phyloP scores from a whole-genome alignment of 2,888 invertebrate genomes.

The Odiellus spinosus region DNA sequence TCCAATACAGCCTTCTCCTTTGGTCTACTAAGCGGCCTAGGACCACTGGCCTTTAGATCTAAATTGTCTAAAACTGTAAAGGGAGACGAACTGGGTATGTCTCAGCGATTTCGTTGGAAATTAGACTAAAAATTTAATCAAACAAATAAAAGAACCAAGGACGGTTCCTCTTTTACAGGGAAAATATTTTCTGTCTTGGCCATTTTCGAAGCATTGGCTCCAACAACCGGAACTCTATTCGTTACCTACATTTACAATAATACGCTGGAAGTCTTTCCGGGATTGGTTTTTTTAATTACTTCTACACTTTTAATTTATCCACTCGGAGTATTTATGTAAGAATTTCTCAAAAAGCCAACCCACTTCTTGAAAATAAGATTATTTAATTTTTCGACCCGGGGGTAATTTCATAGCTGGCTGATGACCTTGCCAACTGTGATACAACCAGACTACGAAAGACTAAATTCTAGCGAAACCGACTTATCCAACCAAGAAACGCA shows the following conservation, averaged over 20 bases:
- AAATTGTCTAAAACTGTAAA: constrained; percentile 12
- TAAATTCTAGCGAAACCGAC: too few species aligned
- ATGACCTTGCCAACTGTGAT: too few species aligned
- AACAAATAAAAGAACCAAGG: too few species aligned
- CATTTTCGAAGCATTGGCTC: constrained; percentile 11
- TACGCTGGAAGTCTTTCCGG: constrained; percentile 7
- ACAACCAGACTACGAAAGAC: too few species aligned
- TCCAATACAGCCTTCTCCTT: not conserved
- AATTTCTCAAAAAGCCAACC: not conserved
- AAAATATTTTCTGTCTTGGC: constrained; percentile 14
- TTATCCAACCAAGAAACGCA: too few species aligned
- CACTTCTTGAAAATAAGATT: too few species aligned
- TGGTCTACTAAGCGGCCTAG: constrained; percentile 5
- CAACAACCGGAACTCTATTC: constrained; percentile 9
- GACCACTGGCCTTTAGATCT: constrained; percentile 7
- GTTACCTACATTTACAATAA: constrained; percentile 10
- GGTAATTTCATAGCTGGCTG: too few species aligned
- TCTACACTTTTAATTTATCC: constrained; percentile 7
- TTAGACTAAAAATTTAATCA: too few species aligned
- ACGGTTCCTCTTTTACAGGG: constrained; percentile 7
- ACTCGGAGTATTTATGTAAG: constrained; percentile 12
- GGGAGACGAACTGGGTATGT: constrained; percentile 12
- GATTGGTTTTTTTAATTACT: constrained; percentile 8
- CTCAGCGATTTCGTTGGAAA: not conserved
- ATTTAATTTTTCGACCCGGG: too few species aligned